Percentiles rank a stretch among this genome's conserved stretches.
These are phyloP conservation scores for Cervus canadensis DNA, from an alignment of 2,113 vertebrate species.

Conservation along the genomic window DNA sequence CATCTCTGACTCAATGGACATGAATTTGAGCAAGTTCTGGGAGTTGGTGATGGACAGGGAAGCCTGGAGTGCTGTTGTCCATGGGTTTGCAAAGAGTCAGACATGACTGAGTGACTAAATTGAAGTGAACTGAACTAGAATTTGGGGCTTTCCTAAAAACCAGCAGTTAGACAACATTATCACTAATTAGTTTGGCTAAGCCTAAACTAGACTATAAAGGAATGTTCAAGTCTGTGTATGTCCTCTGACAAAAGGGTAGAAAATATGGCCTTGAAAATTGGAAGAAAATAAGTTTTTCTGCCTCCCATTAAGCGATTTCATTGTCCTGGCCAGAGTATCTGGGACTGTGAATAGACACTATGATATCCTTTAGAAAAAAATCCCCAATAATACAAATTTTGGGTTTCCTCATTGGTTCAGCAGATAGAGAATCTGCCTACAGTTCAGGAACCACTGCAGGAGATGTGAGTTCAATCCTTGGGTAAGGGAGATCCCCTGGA, in stretches of 20 bases:
- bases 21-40: not conserved
- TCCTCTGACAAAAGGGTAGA: not conserved
- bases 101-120: not conserved
- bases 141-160: not conserved
- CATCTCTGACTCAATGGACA: not conserved
- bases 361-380: not conserved
- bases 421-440: not conserved
- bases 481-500: not conserved
- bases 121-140: not conserved
- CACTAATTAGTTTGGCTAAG: not conserved
- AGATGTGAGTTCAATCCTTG: not conserved
- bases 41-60: not conserved
- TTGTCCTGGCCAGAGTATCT: not conserved
- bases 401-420: not conserved
- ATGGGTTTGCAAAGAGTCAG: not conserved
- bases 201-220: not conserved
- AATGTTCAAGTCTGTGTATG: not conserved
- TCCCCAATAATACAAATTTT: not conserved
- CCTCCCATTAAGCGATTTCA: not conserved
- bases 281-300: not conserved
- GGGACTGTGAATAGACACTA: not conserved
- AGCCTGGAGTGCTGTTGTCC: not conserved
- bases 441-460: not conserved
- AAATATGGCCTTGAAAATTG: not conserved
- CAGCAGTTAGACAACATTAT: not conserved